These are phyloP conservation scores for Heterodera carotae DNA, from an alignment of 1,140 invertebrate genomes.

Conservation along the genomic window DNA sequence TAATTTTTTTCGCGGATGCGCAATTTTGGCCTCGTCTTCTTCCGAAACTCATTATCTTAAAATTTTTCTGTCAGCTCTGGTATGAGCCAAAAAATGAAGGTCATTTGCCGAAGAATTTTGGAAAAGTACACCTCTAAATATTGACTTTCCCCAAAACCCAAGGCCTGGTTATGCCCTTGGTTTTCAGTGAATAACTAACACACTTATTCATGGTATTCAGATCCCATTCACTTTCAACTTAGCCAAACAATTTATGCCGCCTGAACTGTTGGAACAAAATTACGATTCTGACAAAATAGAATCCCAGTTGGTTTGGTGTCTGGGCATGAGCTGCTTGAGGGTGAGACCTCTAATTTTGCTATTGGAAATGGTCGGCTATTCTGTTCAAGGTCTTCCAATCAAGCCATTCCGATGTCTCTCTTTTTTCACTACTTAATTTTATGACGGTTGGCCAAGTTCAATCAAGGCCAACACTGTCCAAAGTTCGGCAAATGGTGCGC, in stretches of 20 bases:
- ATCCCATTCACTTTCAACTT: slow-evolving; percentile 11
- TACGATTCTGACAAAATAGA: neutral
- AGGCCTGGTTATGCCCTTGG: too few relatives aligned
- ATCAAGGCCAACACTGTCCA: slow-evolving; percentile 44
- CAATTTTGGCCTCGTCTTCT: too few relatives aligned
- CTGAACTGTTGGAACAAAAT: slow-evolving; percentile 29
- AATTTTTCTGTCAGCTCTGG: too few relatives aligned
- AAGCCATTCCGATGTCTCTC: slow-evolving; percentile 37
- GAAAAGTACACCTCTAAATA: too few relatives aligned
- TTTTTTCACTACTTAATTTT: slow-evolving; percentile 46
- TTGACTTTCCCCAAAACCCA: too few relatives aligned
- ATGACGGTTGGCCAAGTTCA: slow-evolving; percentile 49
- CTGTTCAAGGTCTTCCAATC: slow-evolving; percentile 1
- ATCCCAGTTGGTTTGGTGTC: slow-evolving; percentile 46
- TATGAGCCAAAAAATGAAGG: too few relatives aligned
- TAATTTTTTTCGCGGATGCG: too few relatives aligned
- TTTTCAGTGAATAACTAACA: slow-evolving; percentile 10
- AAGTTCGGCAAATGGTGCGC: slow-evolving; percentile 46
- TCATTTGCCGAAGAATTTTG: too few relatives aligned
- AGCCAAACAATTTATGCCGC: slow-evolving; percentile 42
- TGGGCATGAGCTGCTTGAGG: slow-evolving; percentile 39
- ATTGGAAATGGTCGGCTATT: neutral
- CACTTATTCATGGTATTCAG: slow-evolving; percentile 16
- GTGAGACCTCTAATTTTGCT: slow-evolving; percentile 12
- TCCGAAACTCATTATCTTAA: too few relatives aligned